Evolutionary conservation across 35 echinoderm and acorn worm genomes (phyloP), one percentile per base, ranked within the genome.

Genomic region (Eucidaris tribuloides): DNA sequence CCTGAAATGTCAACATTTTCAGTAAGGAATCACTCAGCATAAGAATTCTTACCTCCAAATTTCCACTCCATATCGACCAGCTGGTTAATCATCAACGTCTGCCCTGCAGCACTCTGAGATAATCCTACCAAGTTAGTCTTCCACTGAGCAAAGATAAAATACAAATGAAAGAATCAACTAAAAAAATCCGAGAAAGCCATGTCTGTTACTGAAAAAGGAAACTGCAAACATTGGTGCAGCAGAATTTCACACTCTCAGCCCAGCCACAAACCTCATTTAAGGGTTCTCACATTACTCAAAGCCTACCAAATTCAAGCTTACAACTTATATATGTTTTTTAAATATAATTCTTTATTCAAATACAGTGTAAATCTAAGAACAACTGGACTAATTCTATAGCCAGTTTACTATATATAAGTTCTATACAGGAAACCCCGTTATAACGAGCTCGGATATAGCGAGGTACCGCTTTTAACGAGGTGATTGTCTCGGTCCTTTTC

Each of bases 31-130:
- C n/a, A n/a, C n/a, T n/a, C n/a, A n/a, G n/a, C n/a, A n/a, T n/a
- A n/a, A n/a, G 13, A 7, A 38, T 74, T 41, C 46, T 83, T 77
- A 99, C 96, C 96, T 87, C 96, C 96, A 99, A 99, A 99, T 83
- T 99, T 99, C 96, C 96, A 99, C 55, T 99, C 96, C 96, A 99
- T 99, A 76, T 99, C 96, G 19, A 99, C 83, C 15, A 99, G 80
- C 39, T 99, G 82, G 57, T 99, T 99, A 7, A 99, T 80, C 41
- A 88, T 92, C 30, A 99, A 63, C 3, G 90, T 93, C 77, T 99
- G 96, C 22, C 96, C 96, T 1, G 83, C 90, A 24, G 96, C 96
- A 76, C 86, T 92, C 34, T 87, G 81, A 35, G 90, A 93, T 60
- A 99, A 71, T 22, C 82, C 91, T 13, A 99, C 45, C 44, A 93